Base-by-base conservation (phyloP, 2,797 vertebrate genomes). In the Enteromius anoplus region DNA sequence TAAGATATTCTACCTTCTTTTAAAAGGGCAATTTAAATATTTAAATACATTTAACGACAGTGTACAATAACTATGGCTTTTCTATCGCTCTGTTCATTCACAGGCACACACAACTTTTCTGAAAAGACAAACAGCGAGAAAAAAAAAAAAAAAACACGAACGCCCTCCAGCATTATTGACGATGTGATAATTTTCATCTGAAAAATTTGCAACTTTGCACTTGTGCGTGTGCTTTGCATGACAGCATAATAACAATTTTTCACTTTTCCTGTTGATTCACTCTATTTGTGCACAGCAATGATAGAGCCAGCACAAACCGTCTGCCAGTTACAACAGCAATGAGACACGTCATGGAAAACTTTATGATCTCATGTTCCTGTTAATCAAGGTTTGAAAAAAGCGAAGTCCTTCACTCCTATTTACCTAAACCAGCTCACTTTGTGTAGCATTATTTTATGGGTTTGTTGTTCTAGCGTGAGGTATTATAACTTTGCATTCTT, bases 381-480 rank as follows among this genome's bases (percentile, higher is more conserved):
- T 95, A 94, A 94, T 94, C 88, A 92, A 91, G 91, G 87, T 87
- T 87, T 86, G 87, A 80, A 87, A 84, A 78, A 86, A 87, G 80
- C 34, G 47, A 78, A 90, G 90, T 89, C 87, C 86, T 85, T 79
- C 72, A 82, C 91, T 91, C 85, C 90, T 94, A 94, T 95, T 95
- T 93, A 93, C 93, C 92, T 90, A 94, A 95, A 94, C 91, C 91
- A 89, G 88, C 87, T 91, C 90, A 91, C 92, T 94, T 94, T 92
- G 89, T 88, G 47, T 40, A 87, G 84, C 91, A 94, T 93, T 94
- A 92, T 93, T 96, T 95, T 96, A 95, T 95, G 93, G 90, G 93
- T 93, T 92, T 96, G 94, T 95, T 95, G 93, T 95, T 93, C 92
- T 93, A 92, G 90, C 90, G 17, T 55, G 66, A 88, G 89, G 76